Evolutionary conservation across 2,888 invertebrate genomes (phyloP), one percentile per base, ranked within the genome.

Genomic region (Drosophila dives): DNA sequence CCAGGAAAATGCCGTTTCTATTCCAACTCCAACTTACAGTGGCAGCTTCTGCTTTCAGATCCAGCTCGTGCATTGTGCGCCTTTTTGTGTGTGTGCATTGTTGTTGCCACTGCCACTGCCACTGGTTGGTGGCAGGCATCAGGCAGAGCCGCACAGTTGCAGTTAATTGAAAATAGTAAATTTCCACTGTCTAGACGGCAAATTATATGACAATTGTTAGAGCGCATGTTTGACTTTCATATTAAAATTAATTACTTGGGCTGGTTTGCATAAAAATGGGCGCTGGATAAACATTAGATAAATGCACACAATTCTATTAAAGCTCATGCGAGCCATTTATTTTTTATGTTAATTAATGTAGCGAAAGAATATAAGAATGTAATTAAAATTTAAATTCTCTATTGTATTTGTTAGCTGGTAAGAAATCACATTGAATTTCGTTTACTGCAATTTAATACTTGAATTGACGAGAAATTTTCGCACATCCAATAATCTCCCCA

Each of bases 151-250:
- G 77, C 68, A 65, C 72, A 77, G 85, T 84, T 80, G 86, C 90
- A 91, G 91, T 91, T 92, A 91, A 92, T 91, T 92, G 91, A 91
- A 91, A 91, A 91, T 91, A 91, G 91, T 91, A 91, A 91, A 91
- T 92, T 91, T 91, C 80, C 86, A 90, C 90, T 85, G 91, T 91
- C 92, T 91, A 91, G 91, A 91, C 91, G 91, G 92, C 87, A 91
- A 92, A 91, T 91, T 91, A 92, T 92, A 91, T 91, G 91, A 91
- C 91, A 91, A 91, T 91, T 91, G 91, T 91, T 89, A 77, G 89
- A 74, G 89, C 69, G 72, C 73, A 83, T 87, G 86, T 87, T 87
- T 87, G 86, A 86, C 86, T 90, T 86, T 84, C 84, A 86, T 88
- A 87, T 91, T 84, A 89, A 91, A 91, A 91, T 91, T 91, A 91